Evolutionary conservation across 2,888 invertebrate species (phyloP).

Genomic region (Ormia ochracea): DNA sequence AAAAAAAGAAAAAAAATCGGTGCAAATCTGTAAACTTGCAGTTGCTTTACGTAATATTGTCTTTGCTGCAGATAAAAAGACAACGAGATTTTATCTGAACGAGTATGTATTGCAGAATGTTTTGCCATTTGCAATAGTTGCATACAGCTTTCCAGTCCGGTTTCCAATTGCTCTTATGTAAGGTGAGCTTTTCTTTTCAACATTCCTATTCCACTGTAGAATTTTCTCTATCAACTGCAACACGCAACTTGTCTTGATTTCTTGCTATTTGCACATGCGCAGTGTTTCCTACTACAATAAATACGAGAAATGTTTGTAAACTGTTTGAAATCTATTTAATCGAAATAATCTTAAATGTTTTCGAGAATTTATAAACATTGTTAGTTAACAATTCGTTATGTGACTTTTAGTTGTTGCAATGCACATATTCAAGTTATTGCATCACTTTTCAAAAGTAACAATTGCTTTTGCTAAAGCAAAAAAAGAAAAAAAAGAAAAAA

Average conservation of each 20-base stretch:
- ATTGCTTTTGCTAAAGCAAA: conserved; percentile 24
- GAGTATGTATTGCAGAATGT: not conserved
- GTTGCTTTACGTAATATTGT: too few species aligned
- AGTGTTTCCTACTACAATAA: not conserved
- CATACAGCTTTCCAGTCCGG: conserved; percentile 23
- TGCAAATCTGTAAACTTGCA: too few species aligned
- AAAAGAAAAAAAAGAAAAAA: not conserved
- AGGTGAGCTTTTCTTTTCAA: not conserved
- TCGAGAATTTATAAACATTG: not conserved
- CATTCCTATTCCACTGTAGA: not conserved
- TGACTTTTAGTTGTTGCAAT: not conserved
- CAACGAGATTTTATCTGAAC: not conserved
- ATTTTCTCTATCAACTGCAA: conserved; percentile 21
- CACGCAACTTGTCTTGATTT: conserved; percentile 35
- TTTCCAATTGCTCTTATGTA: conserved; percentile 17
- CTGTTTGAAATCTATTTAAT: conserved; percentile 11
- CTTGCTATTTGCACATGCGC: not conserved
- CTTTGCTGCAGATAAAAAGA: too few species aligned
- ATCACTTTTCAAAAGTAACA: conserved; percentile 27
- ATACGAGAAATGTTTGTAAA: not conserved
- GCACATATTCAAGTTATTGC: conserved; percentile 24
- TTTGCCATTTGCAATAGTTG: conserved; percentile 38
- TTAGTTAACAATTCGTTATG: conserved; percentile 16
- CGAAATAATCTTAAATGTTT: conserved; percentile 23
- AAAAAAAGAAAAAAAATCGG: too few species aligned